Evolutionary conservation across 2,113 vertebrate genomes (phyloP), one percentile per base, ranked within the genome.

Genomic region (Todiramphus chloris): DNA sequence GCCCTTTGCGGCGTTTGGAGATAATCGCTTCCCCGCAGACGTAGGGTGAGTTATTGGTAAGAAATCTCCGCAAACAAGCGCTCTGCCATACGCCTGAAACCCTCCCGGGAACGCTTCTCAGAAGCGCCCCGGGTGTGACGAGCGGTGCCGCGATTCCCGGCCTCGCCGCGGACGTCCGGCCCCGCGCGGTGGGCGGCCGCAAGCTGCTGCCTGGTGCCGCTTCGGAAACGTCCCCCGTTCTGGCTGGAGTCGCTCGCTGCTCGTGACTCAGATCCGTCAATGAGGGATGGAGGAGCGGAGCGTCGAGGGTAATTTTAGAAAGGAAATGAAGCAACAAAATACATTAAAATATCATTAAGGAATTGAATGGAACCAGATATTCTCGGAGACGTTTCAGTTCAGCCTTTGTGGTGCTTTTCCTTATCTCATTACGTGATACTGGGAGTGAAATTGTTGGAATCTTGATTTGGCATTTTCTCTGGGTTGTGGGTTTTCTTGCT

Each of bases 311-410:
- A 56, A 83, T 94, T 96, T 93, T 81, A 77, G 91, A 87, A 93
- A 89, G 69, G 94, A 98, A 98, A 96, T 93, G 74, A 91, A 91
- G 94, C 90, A 87, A 94, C 90, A 91, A 92, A 95, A 96, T 35
- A 72, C 87, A 84, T 93, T 92, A 89, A 88, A 87, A 82, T 87
- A 37, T 66, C 89, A 35, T 92, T 94, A 96, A 93, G 85, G 79
- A 66, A 39, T n/a, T 60, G 87, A 76, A 44, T 81, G 91, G 82
- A 93, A 93, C 16, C 43, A 89, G 82, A 89, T 67, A 83, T 31
- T 79, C 39, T 28, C 6, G 5, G 79, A 69, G 79, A 84, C 50
- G 7, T 51, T 80, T 3, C 18, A 56, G 89, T 24, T 76, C 78
- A 77, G 93, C 79, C 58, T 60, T 67, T 17, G 78, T 30, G 33